Conservation (phyloP, 2,113 vertebrate genomes). For the Nerophis lumbriciformis region DNA sequence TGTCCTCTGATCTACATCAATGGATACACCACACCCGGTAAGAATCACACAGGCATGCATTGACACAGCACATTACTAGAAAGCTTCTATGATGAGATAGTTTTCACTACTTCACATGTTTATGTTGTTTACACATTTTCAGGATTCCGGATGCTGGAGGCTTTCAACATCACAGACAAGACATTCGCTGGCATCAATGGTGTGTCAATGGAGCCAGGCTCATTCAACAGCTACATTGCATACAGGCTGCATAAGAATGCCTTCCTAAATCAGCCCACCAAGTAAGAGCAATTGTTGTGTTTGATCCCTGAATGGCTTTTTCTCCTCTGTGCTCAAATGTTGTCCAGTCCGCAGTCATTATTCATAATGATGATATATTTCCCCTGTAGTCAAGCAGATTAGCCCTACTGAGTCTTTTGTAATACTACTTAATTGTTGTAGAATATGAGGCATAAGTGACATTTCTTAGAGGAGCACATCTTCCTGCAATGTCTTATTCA, state of each 20-base stretch:
- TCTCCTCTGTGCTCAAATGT: slow-evolving; percentile 31
- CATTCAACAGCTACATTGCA: slow-evolving; percentile 88
- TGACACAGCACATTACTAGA: slow-evolving; percentile 6
- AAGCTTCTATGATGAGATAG: background rate
- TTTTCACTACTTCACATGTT: slow-evolving; percentile 5
- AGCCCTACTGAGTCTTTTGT: slow-evolving; percentile 23
- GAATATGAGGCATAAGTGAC: slow-evolving; percentile 31
- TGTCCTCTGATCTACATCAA: slow-evolving; percentile 97
- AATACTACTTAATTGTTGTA: slow-evolving; percentile 1
- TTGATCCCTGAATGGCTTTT: slow-evolving; percentile 12
- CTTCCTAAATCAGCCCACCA: slow-evolving; percentile 85
- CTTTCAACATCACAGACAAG: slow-evolving; percentile 93
- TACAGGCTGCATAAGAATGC: slow-evolving; percentile 92
- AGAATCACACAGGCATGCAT: slow-evolving; percentile 32
- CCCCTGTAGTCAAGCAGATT: slow-evolving; percentile 16
- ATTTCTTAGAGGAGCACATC: slow-evolving; percentile 11
- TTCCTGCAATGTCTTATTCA: slow-evolving; percentile 19
- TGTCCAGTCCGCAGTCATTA: slow-evolving; percentile 38
- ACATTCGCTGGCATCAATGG: slow-evolving; percentile 87
- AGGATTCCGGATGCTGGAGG: slow-evolving; percentile 98
- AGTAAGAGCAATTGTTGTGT: slow-evolving; percentile 69
- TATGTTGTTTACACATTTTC: slow-evolving; percentile 14
- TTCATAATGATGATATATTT: slow-evolving; percentile 42
- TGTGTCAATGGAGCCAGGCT: slow-evolving; percentile 90
- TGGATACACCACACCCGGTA: slow-evolving; percentile 96